A percentile compares a stretch with the other conserved stretches of the same genome.
These are phyloP conservation scores for Priocnemis perturbator DNA, from an alignment of 2,888 invertebrate genomes.

Conservation along the genomic window DNA sequence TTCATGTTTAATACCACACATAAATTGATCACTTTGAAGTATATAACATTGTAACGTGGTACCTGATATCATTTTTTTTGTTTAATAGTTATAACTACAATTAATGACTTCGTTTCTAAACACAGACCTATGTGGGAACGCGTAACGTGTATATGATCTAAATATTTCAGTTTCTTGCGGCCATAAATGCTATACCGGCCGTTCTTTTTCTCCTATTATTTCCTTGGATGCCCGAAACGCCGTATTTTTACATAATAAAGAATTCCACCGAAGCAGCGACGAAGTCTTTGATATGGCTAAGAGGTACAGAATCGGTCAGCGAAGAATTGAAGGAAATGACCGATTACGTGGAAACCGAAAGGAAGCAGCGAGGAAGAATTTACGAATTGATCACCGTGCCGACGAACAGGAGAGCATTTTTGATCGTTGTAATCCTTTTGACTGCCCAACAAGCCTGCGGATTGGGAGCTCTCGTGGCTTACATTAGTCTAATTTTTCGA, in stretches of 20 bases:
- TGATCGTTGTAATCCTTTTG: slow-evolving; percentile 25
- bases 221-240: slow-evolving; percentile 47
- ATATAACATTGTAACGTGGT: too few species aligned
- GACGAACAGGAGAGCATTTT: slow-evolving; percentile 22
- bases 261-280: slow-evolving; percentile 7
- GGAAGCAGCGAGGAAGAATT: slow-evolving; percentile 4
- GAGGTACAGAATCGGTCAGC: slow-evolving; percentile 16
- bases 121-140: too few species aligned
- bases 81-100: too few species aligned
- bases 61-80: too few species aligned
- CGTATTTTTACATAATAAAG: slow-evolving; percentile 40
- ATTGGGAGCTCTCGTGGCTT: slow-evolving; percentile 19
- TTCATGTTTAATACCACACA: too few species aligned
- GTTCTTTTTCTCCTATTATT: slow-evolving; percentile 21
- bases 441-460: slow-evolving; percentile 43
- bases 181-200: slow-evolving; percentile 19
- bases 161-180: slow-evolving; percentile 10
- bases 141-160: too few species aligned
- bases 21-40: too few species aligned
- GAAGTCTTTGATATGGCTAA: slow-evolving; percentile 33
- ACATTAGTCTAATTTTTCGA: slow-evolving; percentile 11
- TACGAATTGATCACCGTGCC: slow-evolving; percentile 24
- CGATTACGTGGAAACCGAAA: slow-evolving; percentile 12
- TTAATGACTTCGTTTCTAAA: too few species aligned
- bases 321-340: slow-evolving; percentile 28